These are phyloP conservation scores for Agrochola lota DNA, from an alignment of 2,888 invertebrate species.

Conservation along the genomic window DNA sequence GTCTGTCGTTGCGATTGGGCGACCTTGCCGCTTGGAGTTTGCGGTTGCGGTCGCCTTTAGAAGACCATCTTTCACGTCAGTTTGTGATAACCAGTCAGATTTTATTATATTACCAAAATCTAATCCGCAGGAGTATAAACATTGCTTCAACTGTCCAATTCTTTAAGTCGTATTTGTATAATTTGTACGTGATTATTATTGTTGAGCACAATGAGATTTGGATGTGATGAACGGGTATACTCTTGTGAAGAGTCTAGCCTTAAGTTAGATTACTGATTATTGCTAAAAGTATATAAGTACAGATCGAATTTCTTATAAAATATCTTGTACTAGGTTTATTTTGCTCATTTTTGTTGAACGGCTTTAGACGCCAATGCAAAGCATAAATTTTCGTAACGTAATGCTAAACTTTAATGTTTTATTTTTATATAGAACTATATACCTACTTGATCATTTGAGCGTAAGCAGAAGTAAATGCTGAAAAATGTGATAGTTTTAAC, in stretches of 20 bases:
- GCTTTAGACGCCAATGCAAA: conserved; percentile 58
- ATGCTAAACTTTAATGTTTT: conserved; percentile 68
- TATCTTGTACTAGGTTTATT: conserved; percentile 52
- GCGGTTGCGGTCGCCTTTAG: not conserved
- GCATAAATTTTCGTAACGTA: conserved; percentile 55
- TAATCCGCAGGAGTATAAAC: conserved; percentile 2
- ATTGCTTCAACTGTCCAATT: conserved; percentile 36
- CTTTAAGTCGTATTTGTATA: conserved; percentile 31
- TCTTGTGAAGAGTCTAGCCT: conserved; percentile 78
- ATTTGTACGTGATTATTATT: conserved; percentile 44
- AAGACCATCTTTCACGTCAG: not conserved
- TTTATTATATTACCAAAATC: conserved; percentile 42
- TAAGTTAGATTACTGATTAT: conserved; percentile 69
- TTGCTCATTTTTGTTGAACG: conserved; percentile 48
- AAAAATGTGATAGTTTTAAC: conserved; percentile 50
- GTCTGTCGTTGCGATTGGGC: not conserved
- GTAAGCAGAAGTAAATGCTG: conserved; percentile 12
- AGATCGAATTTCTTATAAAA: conserved; percentile 68
- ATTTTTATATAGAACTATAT: conserved; percentile 42
- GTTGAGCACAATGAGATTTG: conserved; percentile 75
- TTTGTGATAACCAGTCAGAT: conserved; percentile 29
- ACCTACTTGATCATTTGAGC: conserved; percentile 57
- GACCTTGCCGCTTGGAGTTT: not conserved
- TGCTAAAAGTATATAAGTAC: conserved; percentile 66
- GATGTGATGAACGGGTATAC: conserved; percentile 81